Evolutionary conservation across 1,140 invertebrate genomes (phyloP), one percentile per base, ranked within the genome.

Genomic region (Sinella curviseta): DNA sequence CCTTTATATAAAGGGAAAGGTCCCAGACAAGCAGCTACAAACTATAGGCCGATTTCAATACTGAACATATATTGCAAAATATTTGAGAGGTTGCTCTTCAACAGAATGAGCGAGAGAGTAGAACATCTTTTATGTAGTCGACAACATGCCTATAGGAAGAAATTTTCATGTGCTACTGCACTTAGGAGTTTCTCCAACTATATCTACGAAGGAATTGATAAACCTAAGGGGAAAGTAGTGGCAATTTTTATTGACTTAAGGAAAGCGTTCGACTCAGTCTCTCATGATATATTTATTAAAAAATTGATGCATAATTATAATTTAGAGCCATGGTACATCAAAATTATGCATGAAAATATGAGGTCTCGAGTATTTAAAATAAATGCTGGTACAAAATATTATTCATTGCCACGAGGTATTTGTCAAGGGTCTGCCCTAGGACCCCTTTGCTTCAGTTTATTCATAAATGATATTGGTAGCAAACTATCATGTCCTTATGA

Each of bases 1-100:
- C 77, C 77, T 30, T 33, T 78, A 4, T 74, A 54, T 73, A 78
- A 78, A 57, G n/a, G n/a, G 14, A 54, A 54, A 30, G 77, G 77
- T 74, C 14, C 36, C 30, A 73, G 54, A 57, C 2, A 0, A 16
- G 31, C 28, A 30, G n/a, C 77, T 8, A 28, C 16, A 1, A 48
- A 36, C 26, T 78, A 74, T 67, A 8, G 77, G 31, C 77, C 70
- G 17, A 78, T 78, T 14, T 24, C 67, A 26, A 12, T 39, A 4
- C 28, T 74, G 2, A 35, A 33, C 4, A 31, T 39, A 26, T 24
- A 70, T 16, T 24, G 57, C 12, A 78, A 78, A 28, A 30, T 78
- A 8, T 74, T 74, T 30, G 77, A 78, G 34, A 54, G n/a, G 30
- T 20, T 78, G 1, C 30, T 78, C 1, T 74, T n/a, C n/a, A 26